Conservation (phyloP, 2,888 invertebrate genomes). For the Noctuana brunneofusca region DNA sequence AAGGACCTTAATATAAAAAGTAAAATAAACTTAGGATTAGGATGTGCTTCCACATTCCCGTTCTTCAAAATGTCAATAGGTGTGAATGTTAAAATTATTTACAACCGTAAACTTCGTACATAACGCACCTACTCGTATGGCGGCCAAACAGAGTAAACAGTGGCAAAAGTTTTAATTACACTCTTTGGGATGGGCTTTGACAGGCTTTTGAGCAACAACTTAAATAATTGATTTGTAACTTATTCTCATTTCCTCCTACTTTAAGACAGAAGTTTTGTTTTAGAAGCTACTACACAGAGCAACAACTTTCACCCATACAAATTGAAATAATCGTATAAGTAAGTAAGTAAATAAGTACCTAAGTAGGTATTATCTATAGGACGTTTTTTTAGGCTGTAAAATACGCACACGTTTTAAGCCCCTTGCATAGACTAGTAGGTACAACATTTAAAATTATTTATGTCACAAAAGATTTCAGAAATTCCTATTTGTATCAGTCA, state of each 20-base stretch:
- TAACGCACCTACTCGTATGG: neutral
- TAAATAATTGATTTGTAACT: slow-evolving; percentile 30
- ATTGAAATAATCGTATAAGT: too few relatives aligned
- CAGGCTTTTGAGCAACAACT: slow-evolving; percentile 13
- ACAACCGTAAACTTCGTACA: neutral
- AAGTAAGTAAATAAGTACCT: too few relatives aligned
- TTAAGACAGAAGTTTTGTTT: neutral
- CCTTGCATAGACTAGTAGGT: too few relatives aligned
- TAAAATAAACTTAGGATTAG: too few relatives aligned
- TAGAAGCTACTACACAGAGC: too few relatives aligned
- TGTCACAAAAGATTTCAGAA: neutral
- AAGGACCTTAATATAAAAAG: too few relatives aligned
- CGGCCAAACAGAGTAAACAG: slow-evolving; percentile 10
- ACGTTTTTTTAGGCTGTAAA: too few relatives aligned
- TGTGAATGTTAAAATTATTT: neutral
- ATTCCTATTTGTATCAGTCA: neutral
- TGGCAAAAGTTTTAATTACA: slow-evolving; percentile 27
- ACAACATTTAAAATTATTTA: too few relatives aligned
- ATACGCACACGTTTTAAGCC: too few relatives aligned
- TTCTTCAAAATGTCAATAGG: neutral
- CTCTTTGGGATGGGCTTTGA: slow-evolving; percentile 8
- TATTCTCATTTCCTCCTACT: slow-evolving; percentile 20
- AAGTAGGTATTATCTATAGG: too few relatives aligned
- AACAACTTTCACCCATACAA: neutral
- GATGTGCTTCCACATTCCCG: neutral